Evolutionary conservation across 1,140 invertebrate species (phyloP).

Genomic region (Thrips palmi): DNA sequence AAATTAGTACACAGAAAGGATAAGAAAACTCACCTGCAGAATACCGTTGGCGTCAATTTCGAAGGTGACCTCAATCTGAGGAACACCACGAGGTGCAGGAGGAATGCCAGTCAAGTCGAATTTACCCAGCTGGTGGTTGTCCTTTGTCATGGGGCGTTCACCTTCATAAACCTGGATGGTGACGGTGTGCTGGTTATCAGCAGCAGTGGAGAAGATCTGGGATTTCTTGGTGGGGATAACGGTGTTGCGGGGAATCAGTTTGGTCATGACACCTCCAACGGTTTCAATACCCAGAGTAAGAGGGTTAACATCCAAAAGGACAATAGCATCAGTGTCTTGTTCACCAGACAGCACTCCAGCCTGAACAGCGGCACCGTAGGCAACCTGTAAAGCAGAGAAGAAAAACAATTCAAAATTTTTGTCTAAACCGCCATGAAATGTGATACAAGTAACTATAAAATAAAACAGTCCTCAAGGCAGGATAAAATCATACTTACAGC

Average conservation of each 20-base stretch:
- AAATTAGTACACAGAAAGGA: slow-evolving; percentile 2
- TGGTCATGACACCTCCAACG: slow-evolving; percentile 99
- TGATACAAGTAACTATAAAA: neutral
- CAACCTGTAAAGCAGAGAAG: slow-evolving; percentile 27
- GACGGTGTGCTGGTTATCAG: slow-evolving; percentile 97
- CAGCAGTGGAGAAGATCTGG: slow-evolving; percentile 97
- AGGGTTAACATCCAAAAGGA: slow-evolving; percentile 94
- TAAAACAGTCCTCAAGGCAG: neutral
- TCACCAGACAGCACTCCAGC: slow-evolving; percentile 79
- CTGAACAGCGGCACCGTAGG: slow-evolving; percentile 97
- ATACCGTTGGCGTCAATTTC: slow-evolving; percentile 99
- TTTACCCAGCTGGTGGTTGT: slow-evolving; percentile 93
- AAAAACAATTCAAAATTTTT: neutral
- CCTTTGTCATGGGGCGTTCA: slow-evolving; percentile 98
- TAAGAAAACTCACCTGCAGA: slow-evolving; percentile 35
- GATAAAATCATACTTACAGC: slow-evolving; percentile 32
- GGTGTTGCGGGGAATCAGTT: slow-evolving; percentile 92
- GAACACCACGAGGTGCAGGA: slow-evolving; percentile 90
- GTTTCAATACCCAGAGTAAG: slow-evolving; percentile 98
- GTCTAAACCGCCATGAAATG: neutral
- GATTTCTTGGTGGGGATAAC: slow-evolving; percentile 99
- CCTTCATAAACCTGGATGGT: slow-evolving; percentile 95
- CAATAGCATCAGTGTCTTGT: slow-evolving; percentile 90
- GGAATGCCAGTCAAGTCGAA: slow-evolving; percentile 98
- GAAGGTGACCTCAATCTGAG: slow-evolving; percentile 98